A percentile compares a stretch with the other conserved stretches of the same genome.
These are phyloP conservation scores for Crypturellus undulatus DNA, from an alignment of 2,113 vertebrate species.

Conservation along the genomic window DNA sequence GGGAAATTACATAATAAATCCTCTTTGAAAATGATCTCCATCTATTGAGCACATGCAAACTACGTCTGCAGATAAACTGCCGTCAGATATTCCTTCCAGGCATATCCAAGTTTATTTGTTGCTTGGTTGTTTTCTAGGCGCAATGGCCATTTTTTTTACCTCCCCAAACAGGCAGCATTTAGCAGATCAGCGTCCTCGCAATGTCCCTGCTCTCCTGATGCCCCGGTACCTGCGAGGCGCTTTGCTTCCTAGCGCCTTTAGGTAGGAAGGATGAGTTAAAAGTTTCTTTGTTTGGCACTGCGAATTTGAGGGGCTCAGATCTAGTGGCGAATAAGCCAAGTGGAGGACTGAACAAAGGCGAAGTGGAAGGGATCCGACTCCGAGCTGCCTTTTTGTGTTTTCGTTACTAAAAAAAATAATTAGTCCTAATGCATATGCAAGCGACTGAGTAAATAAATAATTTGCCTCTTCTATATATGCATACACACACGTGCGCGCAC, in stretches of 20 bases:
- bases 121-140: background rate
- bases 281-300: conserved; percentile 79
- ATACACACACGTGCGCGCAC: background rate
- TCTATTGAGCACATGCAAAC: background rate
- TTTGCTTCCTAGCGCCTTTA: conserved; percentile 55
- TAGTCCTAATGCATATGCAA: conserved; percentile 82
- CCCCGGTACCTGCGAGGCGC: conserved; percentile 42
- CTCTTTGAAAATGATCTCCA: conserved; percentile 7
- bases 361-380: conserved; percentile 79
- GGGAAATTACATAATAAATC: background rate
- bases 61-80: conserved; percentile 19
- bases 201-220: background rate
- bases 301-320: conserved; percentile 71
- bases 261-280: conserved; percentile 71
- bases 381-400: conserved; percentile 79
- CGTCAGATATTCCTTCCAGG: background rate
- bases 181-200: background rate
- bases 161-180: background rate
- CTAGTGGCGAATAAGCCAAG: conserved; percentile 77
- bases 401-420: conserved; percentile 82
- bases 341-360: conserved; percentile 78
- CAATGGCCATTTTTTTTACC: background rate
- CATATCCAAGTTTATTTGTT: conserved; percentile 32
- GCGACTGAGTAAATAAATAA: conserved; percentile 64
- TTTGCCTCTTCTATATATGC: conserved; percentile 26